Percentiles rank a stretch among this genome's conserved stretches.
Evolutionary conservation across 2,113 vertebrate species (phyloP).

Genomic region (Paratilapia polleni): DNA sequence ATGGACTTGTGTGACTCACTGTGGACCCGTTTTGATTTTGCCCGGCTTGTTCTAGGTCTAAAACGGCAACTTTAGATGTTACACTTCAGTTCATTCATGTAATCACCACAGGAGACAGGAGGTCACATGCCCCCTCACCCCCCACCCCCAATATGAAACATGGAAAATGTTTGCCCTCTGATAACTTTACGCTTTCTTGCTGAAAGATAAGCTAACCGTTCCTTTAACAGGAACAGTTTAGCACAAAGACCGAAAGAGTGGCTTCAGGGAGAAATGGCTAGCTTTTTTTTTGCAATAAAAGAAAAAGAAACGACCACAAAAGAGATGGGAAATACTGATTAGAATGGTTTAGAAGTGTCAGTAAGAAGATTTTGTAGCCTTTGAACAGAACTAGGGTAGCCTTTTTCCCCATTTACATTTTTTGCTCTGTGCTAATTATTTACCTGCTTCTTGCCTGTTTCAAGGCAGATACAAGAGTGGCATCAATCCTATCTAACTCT

Average conservation of each 20-base stretch:
- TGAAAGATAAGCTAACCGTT: no score
- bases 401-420: neutral
- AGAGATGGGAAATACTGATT: neutral
- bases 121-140: neutral
- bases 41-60: neutral
- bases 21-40: neutral
- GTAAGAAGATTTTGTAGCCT: no score
- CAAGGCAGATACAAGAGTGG: neutral
- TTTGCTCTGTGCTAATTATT: neutral
- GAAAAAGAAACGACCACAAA: neutral
- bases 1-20: fast-evolving
- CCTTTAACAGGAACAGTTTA: neutral
- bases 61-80: neutral
- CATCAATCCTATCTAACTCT: neutral
- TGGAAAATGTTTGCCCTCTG: neutral
- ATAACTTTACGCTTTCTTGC: neutral
- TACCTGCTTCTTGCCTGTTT: neutral
- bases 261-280: neutral
- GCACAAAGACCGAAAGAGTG: neutral
- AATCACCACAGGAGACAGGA: neutral
- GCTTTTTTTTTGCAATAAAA: neutral
- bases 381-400: no score
- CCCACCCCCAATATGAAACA: fast-evolving
- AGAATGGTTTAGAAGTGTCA: neutral
- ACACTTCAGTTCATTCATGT: no score